Conservation (phyloP, 1,140 invertebrate genomes). For the Hestina assimilis region DNA sequence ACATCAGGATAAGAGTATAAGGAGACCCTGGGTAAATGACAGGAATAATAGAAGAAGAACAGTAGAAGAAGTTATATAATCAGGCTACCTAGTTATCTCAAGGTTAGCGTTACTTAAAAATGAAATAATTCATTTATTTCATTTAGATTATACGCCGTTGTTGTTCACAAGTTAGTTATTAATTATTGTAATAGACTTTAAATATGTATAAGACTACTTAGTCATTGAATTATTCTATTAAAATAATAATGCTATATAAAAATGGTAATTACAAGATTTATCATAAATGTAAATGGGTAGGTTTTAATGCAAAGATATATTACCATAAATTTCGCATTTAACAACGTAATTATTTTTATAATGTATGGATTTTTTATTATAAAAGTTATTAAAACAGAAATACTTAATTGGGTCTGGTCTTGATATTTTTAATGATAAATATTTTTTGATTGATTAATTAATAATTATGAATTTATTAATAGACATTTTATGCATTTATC, state of each 20-base stretch:
- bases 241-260: neutral
- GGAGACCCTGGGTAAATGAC: too few species aligned
- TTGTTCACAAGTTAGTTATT: too few species aligned
- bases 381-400: too few species aligned
- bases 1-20: too few species aligned
- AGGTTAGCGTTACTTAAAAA: too few species aligned
- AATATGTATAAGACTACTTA: neutral
- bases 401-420: neutral
- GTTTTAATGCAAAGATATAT: neutral
- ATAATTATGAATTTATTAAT: neutral
- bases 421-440: neutral
- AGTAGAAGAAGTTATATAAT: too few species aligned
- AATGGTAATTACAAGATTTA: slow-evolving; percentile 1
- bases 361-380: too few species aligned
- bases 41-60: too few species aligned
- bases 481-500: neutral
- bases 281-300: neutral
- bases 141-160: too few species aligned
- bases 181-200: too few species aligned
- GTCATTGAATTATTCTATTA: neutral
- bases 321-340: neutral
- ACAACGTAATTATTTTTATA: neutral
- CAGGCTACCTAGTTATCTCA: too few species aligned
- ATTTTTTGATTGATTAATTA: neutral
- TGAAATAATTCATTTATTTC: too few species aligned